Evolutionary conservation across 2,797 vertebrate species (phyloP), one percentile per base, ranked within the genome.

Genomic region (Chaunax sp.): DNA sequence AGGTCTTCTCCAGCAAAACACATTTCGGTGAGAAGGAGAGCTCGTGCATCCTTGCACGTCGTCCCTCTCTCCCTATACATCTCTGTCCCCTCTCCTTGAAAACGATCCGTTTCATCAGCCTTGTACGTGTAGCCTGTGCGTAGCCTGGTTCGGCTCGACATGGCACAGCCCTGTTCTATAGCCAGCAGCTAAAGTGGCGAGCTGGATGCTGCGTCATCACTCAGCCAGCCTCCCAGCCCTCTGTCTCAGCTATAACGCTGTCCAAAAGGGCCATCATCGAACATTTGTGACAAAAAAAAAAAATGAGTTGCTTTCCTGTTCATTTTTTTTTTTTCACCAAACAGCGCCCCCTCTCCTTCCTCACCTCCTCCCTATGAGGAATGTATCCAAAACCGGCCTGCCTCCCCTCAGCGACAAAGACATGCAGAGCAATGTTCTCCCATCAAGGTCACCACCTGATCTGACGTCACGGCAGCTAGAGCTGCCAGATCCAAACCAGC

Each of bases 381-480:
- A 58, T 35, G 10, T n/a, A 60, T 45, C 66, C 59, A 64, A 59
- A 72, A 53, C 43, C 1, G 1, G 44, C 56, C 63, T 19, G 28
- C 28, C 5, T n/a, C 64, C 37, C 44, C 60, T 63, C 61, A 20
- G 63, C 62, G 68, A 89, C 86, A 90, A 80, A 81, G 84, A 89
- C 82, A 63, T 22, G 72, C 78, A 51, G 73, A 73, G 59, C 68
- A 56, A 57, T 2, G 12, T 64, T 83, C 75, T 69, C 25, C 72
- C 72, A 80, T 85, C 89, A 91, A 92, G 91, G 90, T 91, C 90
- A 80, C 64, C 83, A 89, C 84, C 88, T 86, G 83, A 85, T 67
- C 83, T 82, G 88, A 91, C 72, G 84, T 89, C 87, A 88, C 46
- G 15, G 69, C 76, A 30, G 72, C 71, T 57, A 3, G 8, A 52